Evolutionary conservation across 2,113 vertebrate species (phyloP).

Genomic region (Trichechus manatus): DNA sequence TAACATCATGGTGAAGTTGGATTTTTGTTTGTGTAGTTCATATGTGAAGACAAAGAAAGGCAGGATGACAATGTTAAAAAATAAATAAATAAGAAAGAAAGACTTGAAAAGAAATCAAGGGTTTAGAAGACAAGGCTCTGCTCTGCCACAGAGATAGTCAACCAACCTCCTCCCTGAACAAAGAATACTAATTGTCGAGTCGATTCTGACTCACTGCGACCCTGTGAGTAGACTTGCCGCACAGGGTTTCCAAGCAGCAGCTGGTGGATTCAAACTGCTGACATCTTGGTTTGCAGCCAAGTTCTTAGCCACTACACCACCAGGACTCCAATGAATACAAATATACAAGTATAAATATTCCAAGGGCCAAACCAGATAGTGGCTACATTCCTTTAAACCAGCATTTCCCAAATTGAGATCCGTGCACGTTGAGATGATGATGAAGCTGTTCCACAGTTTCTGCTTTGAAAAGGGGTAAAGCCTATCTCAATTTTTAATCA

Average conservation of each 20-base stretch:
- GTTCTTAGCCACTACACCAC: too few species aligned
- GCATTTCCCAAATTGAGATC: not conserved
- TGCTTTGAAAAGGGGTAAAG: not conserved
- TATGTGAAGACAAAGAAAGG: not conserved
- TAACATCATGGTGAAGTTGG: not conserved
- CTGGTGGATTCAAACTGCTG: too few species aligned
- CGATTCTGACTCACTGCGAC: too few species aligned
- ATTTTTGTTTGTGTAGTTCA: not conserved
- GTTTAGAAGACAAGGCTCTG: not conserved
- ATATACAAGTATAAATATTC: not conserved
- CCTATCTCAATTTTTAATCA: not conserved
- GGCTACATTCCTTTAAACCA: not conserved
- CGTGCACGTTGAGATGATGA: not conserved
- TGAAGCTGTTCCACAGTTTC: not conserved
- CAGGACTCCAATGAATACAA: not conserved
- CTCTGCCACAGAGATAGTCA: not conserved
- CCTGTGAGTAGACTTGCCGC: too few species aligned
- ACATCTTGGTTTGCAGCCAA: too few species aligned
- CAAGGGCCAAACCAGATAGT: not conserved
- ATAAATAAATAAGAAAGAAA: too few species aligned
- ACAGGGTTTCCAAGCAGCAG: too few species aligned
- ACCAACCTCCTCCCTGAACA: not conserved
- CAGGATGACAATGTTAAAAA: not conserved
- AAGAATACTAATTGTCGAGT: not conserved
- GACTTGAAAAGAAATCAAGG: not conserved